Percentiles rank a stretch among this genome's conserved stretches.
Evolutionary conservation across 2,888 invertebrate species (phyloP).

Genomic region (Caenorhabditis becei): DNA sequence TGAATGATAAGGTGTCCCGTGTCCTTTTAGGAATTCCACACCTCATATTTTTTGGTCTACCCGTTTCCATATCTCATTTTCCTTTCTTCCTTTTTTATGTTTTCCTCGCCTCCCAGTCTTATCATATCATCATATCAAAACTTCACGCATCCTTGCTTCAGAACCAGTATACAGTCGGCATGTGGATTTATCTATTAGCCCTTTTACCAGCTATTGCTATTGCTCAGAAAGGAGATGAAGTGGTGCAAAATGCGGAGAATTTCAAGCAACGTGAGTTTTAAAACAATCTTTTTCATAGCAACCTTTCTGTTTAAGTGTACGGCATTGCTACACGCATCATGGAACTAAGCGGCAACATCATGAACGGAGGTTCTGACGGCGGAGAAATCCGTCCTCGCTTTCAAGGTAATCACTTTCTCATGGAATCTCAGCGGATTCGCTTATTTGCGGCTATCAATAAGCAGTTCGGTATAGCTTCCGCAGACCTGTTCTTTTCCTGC

Average conservation of each 20-base stretch:
- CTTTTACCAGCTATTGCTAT: slow-evolving; percentile 36
- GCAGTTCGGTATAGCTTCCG: slow-evolving; percentile 37
- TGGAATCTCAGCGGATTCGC: slow-evolving; percentile 9
- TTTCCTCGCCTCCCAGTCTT: neutral
- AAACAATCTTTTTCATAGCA: neutral
- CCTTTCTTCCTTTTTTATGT: slow-evolving; percentile 25
- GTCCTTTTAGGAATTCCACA: neutral
- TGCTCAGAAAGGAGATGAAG: slow-evolving; percentile 56
- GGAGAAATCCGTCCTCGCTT: slow-evolving; percentile 62
- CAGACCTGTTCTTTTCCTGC: slow-evolving; percentile 48
- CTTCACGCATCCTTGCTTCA: slow-evolving; percentile 22
- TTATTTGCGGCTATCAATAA: slow-evolving; percentile 42
- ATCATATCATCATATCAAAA: slow-evolving; percentile 25
- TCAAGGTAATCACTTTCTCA: slow-evolving; percentile 55
- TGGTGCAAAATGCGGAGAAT: slow-evolving; percentile 54
- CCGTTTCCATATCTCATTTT: slow-evolving; percentile 2
- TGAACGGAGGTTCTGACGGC: slow-evolving; percentile 61
- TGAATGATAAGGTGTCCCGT: neutral
- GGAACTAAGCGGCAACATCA: slow-evolving; percentile 67
- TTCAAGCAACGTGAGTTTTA: slow-evolving; percentile 43
- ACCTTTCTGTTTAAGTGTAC: slow-evolving; percentile 60
- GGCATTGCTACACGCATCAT: slow-evolving; percentile 68
- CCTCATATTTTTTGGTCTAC: neutral
- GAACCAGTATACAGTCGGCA: slow-evolving; percentile 13
- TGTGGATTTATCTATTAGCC: slow-evolving; percentile 53